Evolutionary conservation across 2,797 vertebrate species (phyloP).

Genomic region (Thunnus albacares): DNA sequence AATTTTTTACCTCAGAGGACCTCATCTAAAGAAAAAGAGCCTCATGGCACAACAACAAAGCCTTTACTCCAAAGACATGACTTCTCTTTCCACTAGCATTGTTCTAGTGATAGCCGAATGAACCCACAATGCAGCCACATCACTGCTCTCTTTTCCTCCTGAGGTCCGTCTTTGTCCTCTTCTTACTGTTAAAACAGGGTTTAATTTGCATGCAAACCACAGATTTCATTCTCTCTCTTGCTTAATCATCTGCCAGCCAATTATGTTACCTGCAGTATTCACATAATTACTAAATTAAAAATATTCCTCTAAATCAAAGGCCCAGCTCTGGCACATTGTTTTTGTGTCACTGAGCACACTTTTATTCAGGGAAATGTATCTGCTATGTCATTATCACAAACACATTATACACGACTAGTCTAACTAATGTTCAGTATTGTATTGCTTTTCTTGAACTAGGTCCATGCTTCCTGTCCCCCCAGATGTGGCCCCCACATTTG

Average conservation of each 20-base stretch:
- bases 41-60: neutral
- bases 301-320: slow-evolving; percentile 11
- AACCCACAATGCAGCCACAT: neutral
- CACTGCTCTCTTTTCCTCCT: neutral
- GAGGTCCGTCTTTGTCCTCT: neutral
- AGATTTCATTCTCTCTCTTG: neutral
- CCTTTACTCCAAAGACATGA: neutral
- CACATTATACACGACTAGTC: too few relatives aligned
- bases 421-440: neutral
- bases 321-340: neutral
- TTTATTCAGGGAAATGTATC: neutral
- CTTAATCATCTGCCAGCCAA: slow-evolving; percentile 13
- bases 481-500: neutral
- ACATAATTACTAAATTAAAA: slow-evolving; percentile 17
- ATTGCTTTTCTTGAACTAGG: too few relatives aligned
- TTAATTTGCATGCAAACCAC: slow-evolving; percentile 12
- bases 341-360: neutral
- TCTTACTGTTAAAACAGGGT: neutral
- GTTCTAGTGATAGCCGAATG: neutral
- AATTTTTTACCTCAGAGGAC: neutral
- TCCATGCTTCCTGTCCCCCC: too few relatives aligned
- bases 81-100: neutral
- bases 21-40: neutral
- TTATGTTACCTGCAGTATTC: slow-evolving; percentile 16
- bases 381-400: neutral